These are phyloP conservation scores for Limnothrissa miodon DNA, from an alignment of 2,113 vertebrate species.

Conservation along the genomic window DNA sequence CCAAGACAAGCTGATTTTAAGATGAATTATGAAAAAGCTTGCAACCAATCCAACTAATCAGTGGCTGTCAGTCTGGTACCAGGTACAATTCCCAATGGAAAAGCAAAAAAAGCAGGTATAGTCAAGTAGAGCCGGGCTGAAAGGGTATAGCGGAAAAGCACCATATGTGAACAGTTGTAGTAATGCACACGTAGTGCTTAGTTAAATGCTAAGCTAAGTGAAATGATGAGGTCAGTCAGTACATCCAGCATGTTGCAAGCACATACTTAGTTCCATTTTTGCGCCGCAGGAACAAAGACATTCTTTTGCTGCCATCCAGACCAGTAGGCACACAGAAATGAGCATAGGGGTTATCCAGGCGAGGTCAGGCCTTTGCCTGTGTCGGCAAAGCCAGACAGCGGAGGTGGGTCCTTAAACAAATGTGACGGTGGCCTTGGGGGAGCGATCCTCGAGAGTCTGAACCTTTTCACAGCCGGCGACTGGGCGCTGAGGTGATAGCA, in stretches of 20 bases:
- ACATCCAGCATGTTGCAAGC: neutral
- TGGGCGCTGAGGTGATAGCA: neutral
- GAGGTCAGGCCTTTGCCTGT: neutral
- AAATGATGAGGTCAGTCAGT: too few species aligned
- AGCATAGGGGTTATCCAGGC: neutral
- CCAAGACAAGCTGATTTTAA: too few species aligned
- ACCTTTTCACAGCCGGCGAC: constrained; percentile 20
- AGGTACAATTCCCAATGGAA: too few species aligned
- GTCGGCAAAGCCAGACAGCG: neutral
- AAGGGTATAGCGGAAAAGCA: too few species aligned
- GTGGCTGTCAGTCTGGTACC: too few species aligned
- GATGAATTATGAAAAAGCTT: too few species aligned
- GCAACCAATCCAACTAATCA: too few species aligned
- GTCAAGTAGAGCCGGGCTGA: too few species aligned
- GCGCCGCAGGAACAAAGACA: neutral
- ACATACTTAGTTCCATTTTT: neutral
- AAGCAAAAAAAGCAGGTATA: too few species aligned
- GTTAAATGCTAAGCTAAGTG: neutral
- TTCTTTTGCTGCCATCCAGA: neutral
- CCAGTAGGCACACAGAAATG: neutral
- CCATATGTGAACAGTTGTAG: too few species aligned
- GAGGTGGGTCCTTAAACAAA: constrained; percentile 4
- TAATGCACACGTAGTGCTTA: too few species aligned
- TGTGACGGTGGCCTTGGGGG: neutral
- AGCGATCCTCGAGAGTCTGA: constrained; percentile 29